Conservation (phyloP, 2,797 vertebrate species). For the Thalassophryne amazonica region DNA sequence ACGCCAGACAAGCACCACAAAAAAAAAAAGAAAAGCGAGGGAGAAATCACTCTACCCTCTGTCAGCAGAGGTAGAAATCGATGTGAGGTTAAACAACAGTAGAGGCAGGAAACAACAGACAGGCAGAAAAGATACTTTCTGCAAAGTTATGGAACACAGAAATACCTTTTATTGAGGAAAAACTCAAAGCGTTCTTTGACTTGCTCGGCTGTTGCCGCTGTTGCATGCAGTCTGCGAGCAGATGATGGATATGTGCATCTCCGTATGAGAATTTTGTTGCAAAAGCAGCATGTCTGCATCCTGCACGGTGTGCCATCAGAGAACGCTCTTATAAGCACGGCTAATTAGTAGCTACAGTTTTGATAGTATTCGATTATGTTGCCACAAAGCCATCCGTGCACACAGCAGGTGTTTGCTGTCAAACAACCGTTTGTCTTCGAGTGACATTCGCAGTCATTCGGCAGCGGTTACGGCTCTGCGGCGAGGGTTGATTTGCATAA, state of each 20-base stretch:
- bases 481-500: slow-evolving; percentile 43
- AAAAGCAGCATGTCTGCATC: neutral
- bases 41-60: slow-evolving; percentile 29
- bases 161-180: slow-evolving; percentile 21
- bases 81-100: slow-evolving; percentile 65
- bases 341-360: slow-evolving; percentile 24
- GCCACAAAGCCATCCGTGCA: slow-evolving; percentile 1
- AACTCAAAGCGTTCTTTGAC: slow-evolving; percentile 6
- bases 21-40: slow-evolving; percentile 9
- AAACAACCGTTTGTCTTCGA: slow-evolving; percentile 48
- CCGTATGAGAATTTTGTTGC: neutral
- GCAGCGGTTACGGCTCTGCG: slow-evolving; percentile 28
- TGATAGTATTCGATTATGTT: slow-evolving; percentile 11
- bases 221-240: slow-evolving; percentile 6
- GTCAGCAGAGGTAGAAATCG: slow-evolving; percentile 53
- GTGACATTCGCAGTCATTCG: slow-evolving; percentile 36
- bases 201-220: neutral
- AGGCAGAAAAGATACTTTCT: too few species aligned
- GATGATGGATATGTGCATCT: neutral
- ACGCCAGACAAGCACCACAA: slow-evolving; percentile 48
- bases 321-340: slow-evolving; percentile 13
- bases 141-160: slow-evolving; percentile 32
- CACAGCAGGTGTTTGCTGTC: slow-evolving; percentile 56
- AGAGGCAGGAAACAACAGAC: slow-evolving; percentile 43
- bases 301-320: neutral